Evolutionary conservation across 2,113 vertebrate genomes (phyloP).

Genomic region (Vombatus ursinus): DNA sequence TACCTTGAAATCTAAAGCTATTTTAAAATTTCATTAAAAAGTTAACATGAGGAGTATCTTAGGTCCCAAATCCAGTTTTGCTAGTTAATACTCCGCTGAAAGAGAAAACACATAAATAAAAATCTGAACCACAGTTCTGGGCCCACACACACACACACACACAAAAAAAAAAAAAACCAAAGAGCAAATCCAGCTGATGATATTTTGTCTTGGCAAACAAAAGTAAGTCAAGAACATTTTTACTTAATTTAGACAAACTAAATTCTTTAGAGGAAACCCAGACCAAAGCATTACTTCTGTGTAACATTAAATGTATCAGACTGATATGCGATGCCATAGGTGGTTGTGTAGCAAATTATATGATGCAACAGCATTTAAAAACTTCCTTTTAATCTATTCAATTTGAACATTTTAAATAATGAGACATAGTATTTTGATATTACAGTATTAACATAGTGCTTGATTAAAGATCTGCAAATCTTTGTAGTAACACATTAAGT

Average conservation of each 20-base stretch:
- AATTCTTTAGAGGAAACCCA: conserved; percentile 70
- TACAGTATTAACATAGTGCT: conserved; percentile 85
- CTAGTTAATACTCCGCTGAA: conserved; percentile 76
- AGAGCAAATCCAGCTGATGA: conserved; percentile 58
- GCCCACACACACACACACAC: no score
- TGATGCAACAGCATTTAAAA: conserved; percentile 77
- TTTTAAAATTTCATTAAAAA: conserved; percentile 77
- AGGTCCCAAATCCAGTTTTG: conserved; percentile 83
- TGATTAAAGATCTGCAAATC: conserved; percentile 82
- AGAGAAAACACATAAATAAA: conserved; percentile 68
- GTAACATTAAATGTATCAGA: conserved; percentile 74
- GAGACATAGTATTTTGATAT: conserved; percentile 79
- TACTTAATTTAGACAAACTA: conserved; percentile 59
- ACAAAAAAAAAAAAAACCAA: conserved; percentile 39
- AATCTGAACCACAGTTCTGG: conserved; percentile 75
- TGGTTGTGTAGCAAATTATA: conserved; percentile 76
- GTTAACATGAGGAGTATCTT: conserved; percentile 82
- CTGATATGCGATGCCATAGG: conserved; percentile 68
- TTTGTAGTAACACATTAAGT: conserved; percentile 81
- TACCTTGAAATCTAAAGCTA: conserved; percentile 72
- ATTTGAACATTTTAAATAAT: conserved; percentile 83
- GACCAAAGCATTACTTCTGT: conserved; percentile 57
- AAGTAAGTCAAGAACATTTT: conserved; percentile 57
- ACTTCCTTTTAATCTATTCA: conserved; percentile 78
- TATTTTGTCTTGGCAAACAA: conserved; percentile 23